A percentile compares a stretch with the other conserved stretches of the same genome.
phyloP scores from a whole-genome alignment of 2,888 invertebrate species.

The Drosophila lutescens region DNA sequence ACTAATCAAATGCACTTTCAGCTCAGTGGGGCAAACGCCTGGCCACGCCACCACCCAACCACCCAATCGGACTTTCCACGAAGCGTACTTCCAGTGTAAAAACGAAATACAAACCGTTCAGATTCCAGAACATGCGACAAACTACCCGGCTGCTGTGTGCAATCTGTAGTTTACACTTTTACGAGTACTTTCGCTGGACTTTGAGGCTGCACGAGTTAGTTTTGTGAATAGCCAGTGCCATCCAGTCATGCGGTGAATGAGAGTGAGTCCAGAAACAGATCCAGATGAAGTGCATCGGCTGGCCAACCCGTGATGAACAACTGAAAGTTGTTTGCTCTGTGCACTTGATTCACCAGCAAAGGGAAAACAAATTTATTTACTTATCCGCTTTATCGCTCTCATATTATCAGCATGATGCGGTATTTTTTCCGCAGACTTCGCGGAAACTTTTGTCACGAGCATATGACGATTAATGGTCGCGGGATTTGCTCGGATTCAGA shows the following conservation, averaged over 20 bases:
- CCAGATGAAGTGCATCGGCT: neutral
- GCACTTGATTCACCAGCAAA: conserved; percentile 57
- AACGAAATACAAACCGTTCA: neutral
- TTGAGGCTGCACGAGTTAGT: conserved; percentile 20
- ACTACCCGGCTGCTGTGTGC: neutral
- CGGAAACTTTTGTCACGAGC: conserved; percentile 65
- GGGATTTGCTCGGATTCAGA: conserved; percentile 67
- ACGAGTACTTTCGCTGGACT: conserved; percentile 13
- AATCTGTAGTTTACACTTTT: conserved; percentile 6
- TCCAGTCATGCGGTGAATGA: conserved; percentile 19
- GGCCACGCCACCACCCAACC: conserved; percentile 16
- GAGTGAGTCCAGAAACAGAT: conserved; percentile 2
- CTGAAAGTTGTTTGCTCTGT: conserved; percentile 29
- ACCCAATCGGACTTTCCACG: conserved; percentile 20
- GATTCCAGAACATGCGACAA: conserved; percentile 31
- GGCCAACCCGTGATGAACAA: neutral
- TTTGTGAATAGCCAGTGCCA: conserved; percentile 10
- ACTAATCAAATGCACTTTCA: conserved; percentile 26
- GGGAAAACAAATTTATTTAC: conserved; percentile 22
- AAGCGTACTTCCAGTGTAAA: conserved; percentile 4
- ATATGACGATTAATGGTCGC: conserved; percentile 35
- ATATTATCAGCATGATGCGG: conserved; percentile 67
- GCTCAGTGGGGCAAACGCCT: neutral
- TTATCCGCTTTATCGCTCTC: conserved; percentile 26
- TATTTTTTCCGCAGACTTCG: conserved; percentile 54